phyloP scores from a whole-genome alignment of 1,140 invertebrate species.

The Euwallacea similis region DNA sequence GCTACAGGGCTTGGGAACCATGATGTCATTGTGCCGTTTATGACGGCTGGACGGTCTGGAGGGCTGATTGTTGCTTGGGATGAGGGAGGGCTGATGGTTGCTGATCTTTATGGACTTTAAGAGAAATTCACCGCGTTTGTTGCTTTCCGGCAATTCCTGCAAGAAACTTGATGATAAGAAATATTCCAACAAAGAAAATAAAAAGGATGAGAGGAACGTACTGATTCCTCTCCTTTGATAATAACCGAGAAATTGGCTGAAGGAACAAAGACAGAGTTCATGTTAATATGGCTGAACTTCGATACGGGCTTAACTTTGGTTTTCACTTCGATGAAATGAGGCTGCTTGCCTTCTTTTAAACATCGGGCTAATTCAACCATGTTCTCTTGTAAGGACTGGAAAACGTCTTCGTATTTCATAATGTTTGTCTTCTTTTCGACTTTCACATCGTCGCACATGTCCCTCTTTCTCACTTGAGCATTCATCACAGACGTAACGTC shows the following conservation, averaged over 20 bases:
- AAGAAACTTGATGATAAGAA: background rate
- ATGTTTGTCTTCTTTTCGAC: slow-evolving; percentile 42
- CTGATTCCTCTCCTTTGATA: slow-evolving; percentile 45
- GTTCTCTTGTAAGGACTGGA: slow-evolving; percentile 30
- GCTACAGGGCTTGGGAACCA: slow-evolving; percentile 37
- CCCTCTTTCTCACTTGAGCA: slow-evolving; percentile 12
- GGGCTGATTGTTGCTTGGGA: slow-evolving; percentile 14
- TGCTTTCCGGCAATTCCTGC: slow-evolving; percentile 49
- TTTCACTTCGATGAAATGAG: background rate
- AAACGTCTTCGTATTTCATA: slow-evolving; percentile 19
- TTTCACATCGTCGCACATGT: slow-evolving; percentile 30
- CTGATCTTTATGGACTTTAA: slow-evolving; percentile 40
- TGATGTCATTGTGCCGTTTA: slow-evolving; percentile 43
- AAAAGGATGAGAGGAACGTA: slow-evolving; percentile 38
- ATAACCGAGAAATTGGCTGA: slow-evolving; percentile 46
- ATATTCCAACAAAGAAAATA: background rate
- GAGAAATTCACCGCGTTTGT: slow-evolving; percentile 40
- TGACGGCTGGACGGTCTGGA: slow-evolving; percentile 45
- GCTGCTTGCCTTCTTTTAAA: slow-evolving; percentile 6
- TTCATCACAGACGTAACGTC: slow-evolving; percentile 46
- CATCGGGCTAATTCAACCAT: slow-evolving; percentile 27
- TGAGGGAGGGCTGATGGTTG: slow-evolving; percentile 15
- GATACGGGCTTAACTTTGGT: slow-evolving; percentile 11
- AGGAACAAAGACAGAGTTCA: slow-evolving; percentile 37
- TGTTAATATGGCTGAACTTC: slow-evolving; percentile 34